Evolutionary conservation across 1,140 invertebrate genomes (phyloP).

Genomic region (Tyrophagus putrescentiae): DNA sequence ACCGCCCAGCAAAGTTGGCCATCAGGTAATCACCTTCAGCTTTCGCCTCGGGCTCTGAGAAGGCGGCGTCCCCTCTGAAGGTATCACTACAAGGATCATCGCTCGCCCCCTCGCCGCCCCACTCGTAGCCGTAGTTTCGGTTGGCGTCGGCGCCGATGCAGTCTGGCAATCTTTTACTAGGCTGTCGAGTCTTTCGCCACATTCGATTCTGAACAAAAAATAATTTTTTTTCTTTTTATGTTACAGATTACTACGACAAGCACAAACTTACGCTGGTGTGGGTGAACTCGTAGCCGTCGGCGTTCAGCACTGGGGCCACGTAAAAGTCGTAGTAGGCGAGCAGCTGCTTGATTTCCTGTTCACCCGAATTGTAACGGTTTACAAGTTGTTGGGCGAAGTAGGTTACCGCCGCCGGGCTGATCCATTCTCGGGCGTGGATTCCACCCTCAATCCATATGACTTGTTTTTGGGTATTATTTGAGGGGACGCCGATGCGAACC

Average conservation of each 20-base stretch:
- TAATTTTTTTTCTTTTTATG: constrained; percentile 9
- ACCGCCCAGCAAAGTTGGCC: too few species aligned
- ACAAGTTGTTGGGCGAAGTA: constrained; percentile 33
- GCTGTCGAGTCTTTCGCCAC: constrained; percentile 28
- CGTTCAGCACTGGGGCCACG: constrained; percentile 50
- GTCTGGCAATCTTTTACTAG: background rate
- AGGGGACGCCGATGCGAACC: constrained; percentile 21
- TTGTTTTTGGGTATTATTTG: constrained; percentile 34
- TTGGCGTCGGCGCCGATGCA: constrained; percentile 30
- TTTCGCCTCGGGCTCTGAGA: constrained; percentile 32
- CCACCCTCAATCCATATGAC: constrained; percentile 46
- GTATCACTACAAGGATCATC: constrained; percentile 25
- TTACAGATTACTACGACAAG: background rate
- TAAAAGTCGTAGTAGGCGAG: constrained; percentile 40
- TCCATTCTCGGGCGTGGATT: constrained; percentile 50
- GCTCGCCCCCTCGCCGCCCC: constrained; percentile 23
- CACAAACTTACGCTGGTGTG: constrained; percentile 23
- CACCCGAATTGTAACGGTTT: constrained; percentile 23
- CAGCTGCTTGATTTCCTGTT: constrained; percentile 22
- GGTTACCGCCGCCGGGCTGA: constrained; percentile 16
- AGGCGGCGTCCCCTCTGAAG: constrained; percentile 25
- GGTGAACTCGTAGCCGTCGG: constrained; percentile 52
- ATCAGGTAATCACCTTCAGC: constrained; percentile 29
- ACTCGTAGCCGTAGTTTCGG: constrained; percentile 27
- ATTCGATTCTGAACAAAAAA: constrained; percentile 26